Conservation (phyloP, 2,888 invertebrate genomes). For the Trichopoda pennipes region DNA sequence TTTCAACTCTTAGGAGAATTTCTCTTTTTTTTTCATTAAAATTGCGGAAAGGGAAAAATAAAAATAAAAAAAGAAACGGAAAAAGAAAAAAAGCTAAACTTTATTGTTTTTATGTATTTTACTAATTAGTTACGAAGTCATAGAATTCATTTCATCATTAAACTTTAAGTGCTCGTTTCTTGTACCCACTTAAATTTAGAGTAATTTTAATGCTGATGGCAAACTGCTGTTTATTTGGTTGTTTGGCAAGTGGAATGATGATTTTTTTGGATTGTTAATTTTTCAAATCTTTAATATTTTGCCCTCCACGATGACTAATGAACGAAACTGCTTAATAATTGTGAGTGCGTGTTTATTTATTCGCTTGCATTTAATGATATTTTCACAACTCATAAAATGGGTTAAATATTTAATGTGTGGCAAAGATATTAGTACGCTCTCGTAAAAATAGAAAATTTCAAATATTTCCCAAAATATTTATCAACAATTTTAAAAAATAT, state of each 20-base stretch:
- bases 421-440: neutral
- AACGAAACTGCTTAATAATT: slow-evolving; percentile 66
- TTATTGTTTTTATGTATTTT: slow-evolving; percentile 75
- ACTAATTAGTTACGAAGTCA: slow-evolving; percentile 79
- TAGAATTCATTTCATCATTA: slow-evolving; percentile 75
- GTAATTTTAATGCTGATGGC: slow-evolving; percentile 71
- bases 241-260: slow-evolving; percentile 50
- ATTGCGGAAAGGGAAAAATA: slow-evolving; percentile 20
- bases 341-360: slow-evolving; percentile 59
- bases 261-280: slow-evolving; percentile 22
- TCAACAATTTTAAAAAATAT: no score
- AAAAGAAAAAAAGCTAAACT: slow-evolving; percentile 34
- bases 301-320: slow-evolving; percentile 63
- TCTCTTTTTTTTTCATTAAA: slow-evolving; percentile 39
- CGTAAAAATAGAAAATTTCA: no score
- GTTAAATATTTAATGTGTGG: slow-evolving; percentile 52
- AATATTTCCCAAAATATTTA: no score
- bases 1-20: slow-evolving; percentile 18
- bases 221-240: slow-evolving; percentile 58
- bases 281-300: slow-evolving; percentile 42
- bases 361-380: slow-evolving; percentile 52
- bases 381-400: slow-evolving; percentile 38
- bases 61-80: neutral
- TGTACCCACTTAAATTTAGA: slow-evolving; percentile 65
- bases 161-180: slow-evolving; percentile 71